Conservation (phyloP, 2,888 invertebrate genomes). For the Zaprionus obscuricornis region DNA sequence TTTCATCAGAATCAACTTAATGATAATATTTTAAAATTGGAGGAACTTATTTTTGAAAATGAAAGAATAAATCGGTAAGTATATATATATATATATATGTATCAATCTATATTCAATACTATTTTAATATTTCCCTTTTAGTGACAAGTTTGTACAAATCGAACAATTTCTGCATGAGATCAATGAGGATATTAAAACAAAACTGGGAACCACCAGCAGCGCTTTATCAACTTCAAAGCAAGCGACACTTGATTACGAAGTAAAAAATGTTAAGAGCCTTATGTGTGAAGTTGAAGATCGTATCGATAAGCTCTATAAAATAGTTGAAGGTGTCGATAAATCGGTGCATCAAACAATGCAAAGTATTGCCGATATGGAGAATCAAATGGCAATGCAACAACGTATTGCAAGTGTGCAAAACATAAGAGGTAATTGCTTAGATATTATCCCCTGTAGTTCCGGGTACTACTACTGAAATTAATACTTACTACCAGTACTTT, state of each 20-base stretch:
- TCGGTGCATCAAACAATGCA: constrained; percentile 84
- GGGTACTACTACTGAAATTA: too few species aligned
- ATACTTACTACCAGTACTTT: background rate
- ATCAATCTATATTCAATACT: background rate
- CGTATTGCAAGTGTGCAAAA: constrained; percentile 80
- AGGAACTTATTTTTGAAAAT: constrained; percentile 76
- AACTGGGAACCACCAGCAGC: constrained; percentile 61
- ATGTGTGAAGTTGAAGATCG: constrained; percentile 85
- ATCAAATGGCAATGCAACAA: constrained; percentile 81
- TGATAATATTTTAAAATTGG: constrained; percentile 79
- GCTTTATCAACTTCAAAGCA: constrained; percentile 84
- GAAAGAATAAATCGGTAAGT: constrained; percentile 73
- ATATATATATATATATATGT: too few species aligned
- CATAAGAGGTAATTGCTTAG: constrained; percentile 78
- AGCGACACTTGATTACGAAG: constrained; percentile 84
- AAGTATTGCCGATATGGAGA: constrained; percentile 84
- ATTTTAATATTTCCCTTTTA: constrained; percentile 26
- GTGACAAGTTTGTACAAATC: constrained; percentile 77
- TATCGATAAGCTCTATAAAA: constrained; percentile 84
- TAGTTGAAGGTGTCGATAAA: constrained; percentile 81
- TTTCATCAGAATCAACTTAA: constrained; percentile 79
- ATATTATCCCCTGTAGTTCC: too few species aligned
- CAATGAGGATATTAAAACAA: constrained; percentile 77
- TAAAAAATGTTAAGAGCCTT: constrained; percentile 84
- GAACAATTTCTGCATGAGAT: constrained; percentile 76